Evolutionary conservation across 2,888 invertebrate species (phyloP), one percentile per base, ranked within the genome.

Genomic region (Amaurobius ferox): DNA sequence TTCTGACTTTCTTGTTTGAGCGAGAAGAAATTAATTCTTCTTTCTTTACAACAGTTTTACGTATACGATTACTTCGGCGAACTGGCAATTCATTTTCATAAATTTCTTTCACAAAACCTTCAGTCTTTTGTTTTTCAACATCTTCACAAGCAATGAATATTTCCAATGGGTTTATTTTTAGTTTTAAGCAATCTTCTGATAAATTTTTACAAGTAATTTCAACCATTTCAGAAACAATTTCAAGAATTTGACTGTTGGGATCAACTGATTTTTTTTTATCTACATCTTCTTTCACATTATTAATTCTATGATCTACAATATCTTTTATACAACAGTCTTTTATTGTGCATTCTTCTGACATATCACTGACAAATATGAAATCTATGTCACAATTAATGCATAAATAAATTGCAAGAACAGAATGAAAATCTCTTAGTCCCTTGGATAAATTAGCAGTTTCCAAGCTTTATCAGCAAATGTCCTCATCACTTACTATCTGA

Each of bases 51-150:
- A 26, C 70, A 13, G 62, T 23, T 16, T 55, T 61, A 6, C 76
- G 77, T 7, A 85, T 85, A 23, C 83, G 71, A 6, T 29, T 61
- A 23, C 83, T 85, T 61, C 83, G 64, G 9, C 83, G 71, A 9
- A 77, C 77, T 9, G 83, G 83, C n/a, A 78, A 3, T 19, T 85
- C 83, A 66, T 30, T 32, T 30, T 66, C 66, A 9, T 5, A 1
- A 44, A 16, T 44, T 44, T 2, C 44, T 13, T 44, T 44, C 2
- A 16, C 44, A 23, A 68, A 40, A 28, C 32, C 55, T 16, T 28
- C 61, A 55, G 19, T 11, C 6, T 32, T 30, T 26, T 48, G 48
- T 26, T 35, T 55, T 23, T 3, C 19, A 23, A 3, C 16, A 5
- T 16, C 16, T 16, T 13, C 2, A 11, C 16, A 7, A 11, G 2